These are phyloP conservation scores for Masnerella sp. DNA, from an alignment of 2,888 invertebrate genomes.

Conservation along the genomic window DNA sequence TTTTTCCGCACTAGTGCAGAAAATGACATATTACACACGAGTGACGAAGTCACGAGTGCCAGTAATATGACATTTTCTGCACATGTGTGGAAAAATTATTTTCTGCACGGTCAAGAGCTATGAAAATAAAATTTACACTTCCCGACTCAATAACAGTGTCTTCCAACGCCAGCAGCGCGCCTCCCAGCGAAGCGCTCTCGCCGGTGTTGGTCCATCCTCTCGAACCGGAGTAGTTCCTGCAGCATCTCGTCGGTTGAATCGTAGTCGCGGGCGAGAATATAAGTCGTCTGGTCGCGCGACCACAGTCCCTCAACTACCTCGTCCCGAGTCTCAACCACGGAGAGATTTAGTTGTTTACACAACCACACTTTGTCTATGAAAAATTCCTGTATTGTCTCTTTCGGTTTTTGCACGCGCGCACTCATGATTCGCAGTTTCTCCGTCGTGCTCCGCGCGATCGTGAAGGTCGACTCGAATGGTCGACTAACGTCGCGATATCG, in stretches of 20 bases:
- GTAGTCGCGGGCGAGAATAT: constrained; percentile 23
- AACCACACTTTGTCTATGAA: constrained; percentile 50
- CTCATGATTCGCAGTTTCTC: constrained; percentile 38
- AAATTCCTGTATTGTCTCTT: constrained; percentile 32
- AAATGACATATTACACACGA: too few species aligned
- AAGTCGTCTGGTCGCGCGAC: constrained; percentile 28
- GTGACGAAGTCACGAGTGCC: too few species aligned
- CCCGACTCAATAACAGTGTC: too few species aligned
- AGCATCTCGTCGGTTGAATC: constrained; percentile 23
- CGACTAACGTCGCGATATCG: constrained; percentile 6
- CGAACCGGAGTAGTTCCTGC: constrained; percentile 31
- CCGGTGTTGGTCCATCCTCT: background rate
- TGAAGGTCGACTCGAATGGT: constrained; percentile 15
- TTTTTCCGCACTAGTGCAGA: too few species aligned
- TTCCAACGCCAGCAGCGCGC: background rate
- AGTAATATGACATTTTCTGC: too few species aligned
- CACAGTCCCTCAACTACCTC: constrained; percentile 40
- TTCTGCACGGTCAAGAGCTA: too few species aligned
- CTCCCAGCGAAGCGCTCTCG: background rate
- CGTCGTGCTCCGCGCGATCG: background rate
- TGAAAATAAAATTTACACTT: too few species aligned
- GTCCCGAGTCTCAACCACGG: constrained; percentile 27
- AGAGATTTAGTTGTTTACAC: constrained; percentile 16
- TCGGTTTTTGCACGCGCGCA: constrained; percentile 26
- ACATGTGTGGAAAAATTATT: too few species aligned